Base-by-base conservation (phyloP, 92 coral and sea anemone genomes). In the Zoanthus gigantus region DNA sequence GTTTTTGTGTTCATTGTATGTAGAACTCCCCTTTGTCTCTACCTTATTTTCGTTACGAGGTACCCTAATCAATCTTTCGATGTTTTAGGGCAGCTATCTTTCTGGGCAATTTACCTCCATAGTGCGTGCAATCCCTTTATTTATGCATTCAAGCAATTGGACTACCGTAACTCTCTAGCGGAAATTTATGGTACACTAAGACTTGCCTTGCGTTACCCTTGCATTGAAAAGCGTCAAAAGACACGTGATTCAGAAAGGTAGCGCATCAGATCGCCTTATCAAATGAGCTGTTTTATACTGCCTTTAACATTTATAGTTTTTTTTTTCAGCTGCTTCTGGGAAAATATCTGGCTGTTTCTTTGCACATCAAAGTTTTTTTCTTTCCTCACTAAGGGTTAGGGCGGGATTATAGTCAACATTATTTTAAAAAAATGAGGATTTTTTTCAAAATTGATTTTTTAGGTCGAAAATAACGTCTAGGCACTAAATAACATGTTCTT, bases 101-200 rank as follows among this genome's bases (percentile, higher is more conserved):
- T 96, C 74, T 96, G 99, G 99, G 98, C 99, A 17, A 92, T 96
- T 29, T 96, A 93, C 71, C 90, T 96, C 11, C 99, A 96, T 79
- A 96, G 99, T 66, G 98, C 99, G 7, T 90, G 97, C 46, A 93
- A 96, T 66, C 99, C 99, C 16, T 96, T 96, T 82, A 92, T 96
- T 79, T 96, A 92, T 76, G 96, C 99, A 0, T 96, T 96, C 83
- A 95, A 96, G 61, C 95, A 93, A 84, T 86, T 90, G 0, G 99
- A 96, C 65, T 96, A 89, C 42, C 94, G 96, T 53, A 94, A 95
- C 18, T 93, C 99, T 16, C 72, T 96, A 72, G 88, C 57, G 63
- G 99, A 96, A 17, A 92, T 95, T 37, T 88, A 76, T 11, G 76
- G 80, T 32, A 72, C 92, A 1, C 92, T 90, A 32, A 87, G 87